Percentiles rank a stretch among this genome's conserved stretches.
Evolutionary conservation across 1,140 invertebrate genomes (phyloP).

Genomic region (Conus ventricosus): DNA sequence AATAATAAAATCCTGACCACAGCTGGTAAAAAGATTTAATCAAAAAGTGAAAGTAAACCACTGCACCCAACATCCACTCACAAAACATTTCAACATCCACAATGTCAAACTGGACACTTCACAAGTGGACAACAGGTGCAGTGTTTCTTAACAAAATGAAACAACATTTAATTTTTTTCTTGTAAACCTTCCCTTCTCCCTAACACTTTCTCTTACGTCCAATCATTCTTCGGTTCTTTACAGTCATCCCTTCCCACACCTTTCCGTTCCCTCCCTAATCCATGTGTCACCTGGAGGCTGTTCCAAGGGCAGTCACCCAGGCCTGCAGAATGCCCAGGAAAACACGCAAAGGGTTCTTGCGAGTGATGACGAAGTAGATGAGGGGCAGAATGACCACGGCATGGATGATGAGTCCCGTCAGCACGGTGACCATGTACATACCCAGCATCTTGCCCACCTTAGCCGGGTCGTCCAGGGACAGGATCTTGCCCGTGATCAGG

Average conservation of each 20-base stretch:
- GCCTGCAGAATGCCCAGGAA: conserved; percentile 79
- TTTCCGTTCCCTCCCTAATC: not conserved
- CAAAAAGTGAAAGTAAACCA: too few relatives aligned
- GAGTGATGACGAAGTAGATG: conserved; percentile 78
- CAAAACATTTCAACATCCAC: too few relatives aligned
- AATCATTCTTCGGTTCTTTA: too few relatives aligned
- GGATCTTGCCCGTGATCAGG: conserved; percentile 90
- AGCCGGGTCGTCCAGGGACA: conserved; percentile 88
- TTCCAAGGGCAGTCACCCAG: conserved; percentile 80
- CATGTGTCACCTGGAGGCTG: conserved; percentile 71
- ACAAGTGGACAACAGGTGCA: too few relatives aligned
- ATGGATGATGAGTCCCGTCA: conserved; percentile 91
- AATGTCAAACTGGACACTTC: too few relatives aligned
- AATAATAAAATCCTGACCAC: too few relatives aligned
- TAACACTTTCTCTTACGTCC: not conserved
- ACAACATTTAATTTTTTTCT: too few relatives aligned
- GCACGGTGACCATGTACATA: conserved; percentile 93
- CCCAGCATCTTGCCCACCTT: conserved; percentile 89
- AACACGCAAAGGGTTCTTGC: conserved; percentile 78
- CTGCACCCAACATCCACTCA: too few relatives aligned
- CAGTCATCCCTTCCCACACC: too few relatives aligned
- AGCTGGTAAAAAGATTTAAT: too few relatives aligned
- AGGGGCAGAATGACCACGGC: conserved; percentile 90
- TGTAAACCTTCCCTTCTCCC: not conserved
- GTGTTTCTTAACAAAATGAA: too few relatives aligned